Conservation (phyloP, 2,113 vertebrate species). For the Chrysochloris asiatica region DNA sequence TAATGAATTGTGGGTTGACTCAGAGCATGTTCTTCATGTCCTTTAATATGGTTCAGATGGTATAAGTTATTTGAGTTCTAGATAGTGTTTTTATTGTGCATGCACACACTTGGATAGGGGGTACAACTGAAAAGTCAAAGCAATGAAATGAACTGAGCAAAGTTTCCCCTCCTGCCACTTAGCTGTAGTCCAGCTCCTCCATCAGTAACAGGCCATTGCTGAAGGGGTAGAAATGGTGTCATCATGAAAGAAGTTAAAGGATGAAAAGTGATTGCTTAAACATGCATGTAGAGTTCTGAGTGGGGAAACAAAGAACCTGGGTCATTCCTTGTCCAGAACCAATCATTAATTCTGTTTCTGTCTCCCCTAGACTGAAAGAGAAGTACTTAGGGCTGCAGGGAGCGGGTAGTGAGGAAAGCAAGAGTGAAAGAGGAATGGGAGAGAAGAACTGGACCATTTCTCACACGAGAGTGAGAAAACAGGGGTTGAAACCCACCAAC, state of each 20-base stretch:
- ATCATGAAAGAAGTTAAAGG: neutral
- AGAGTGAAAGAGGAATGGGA: neutral
- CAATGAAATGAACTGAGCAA: neutral
- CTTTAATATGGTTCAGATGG: neutral
- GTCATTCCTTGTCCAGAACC: neutral
- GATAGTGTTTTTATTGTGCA: neutral
- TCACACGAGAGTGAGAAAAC: neutral
- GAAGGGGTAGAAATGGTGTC: neutral
- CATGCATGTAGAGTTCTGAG: neutral
- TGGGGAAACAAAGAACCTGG: neutral
- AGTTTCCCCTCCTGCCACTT: conserved; percentile 39
- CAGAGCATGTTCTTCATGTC: neutral
- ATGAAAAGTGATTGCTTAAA: neutral
- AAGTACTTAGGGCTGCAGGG: neutral
- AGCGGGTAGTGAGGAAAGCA: neutral
- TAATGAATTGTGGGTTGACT: neutral
- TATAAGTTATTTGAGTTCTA: neutral
- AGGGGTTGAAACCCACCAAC: neutral
- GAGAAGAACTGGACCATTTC: neutral
- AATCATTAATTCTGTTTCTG: neutral
- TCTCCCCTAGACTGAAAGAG: neutral
- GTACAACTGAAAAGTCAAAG: conserved; percentile 25
- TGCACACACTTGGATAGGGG: neutral
- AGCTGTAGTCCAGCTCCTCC: conserved; percentile 24
- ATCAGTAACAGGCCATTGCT: neutral